phyloP scores from a whole-genome alignment of 2,888 invertebrate genomes.

The Allophyes oxyacanthae region DNA sequence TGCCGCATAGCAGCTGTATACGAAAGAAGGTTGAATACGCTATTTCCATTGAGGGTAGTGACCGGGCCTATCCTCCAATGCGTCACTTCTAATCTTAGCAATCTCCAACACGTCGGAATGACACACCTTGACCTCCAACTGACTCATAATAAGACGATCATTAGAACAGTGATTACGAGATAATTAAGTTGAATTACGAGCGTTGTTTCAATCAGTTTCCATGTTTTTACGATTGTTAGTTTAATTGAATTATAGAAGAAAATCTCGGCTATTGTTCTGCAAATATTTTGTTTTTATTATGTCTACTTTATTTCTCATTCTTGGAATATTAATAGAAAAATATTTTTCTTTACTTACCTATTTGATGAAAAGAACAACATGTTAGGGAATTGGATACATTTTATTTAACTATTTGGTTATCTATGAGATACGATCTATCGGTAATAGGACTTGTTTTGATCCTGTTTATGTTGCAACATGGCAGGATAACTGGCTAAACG shows the following conservation, averaged over 20 bases:
- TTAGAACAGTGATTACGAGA: slow-evolving; percentile 57
- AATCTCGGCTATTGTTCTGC: slow-evolving; percentile 7
- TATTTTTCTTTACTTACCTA: too few species aligned
- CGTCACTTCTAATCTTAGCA: slow-evolving; percentile 83
- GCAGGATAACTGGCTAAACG: slow-evolving; percentile 2
- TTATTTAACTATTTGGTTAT: too few species aligned
- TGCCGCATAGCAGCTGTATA: slow-evolving; percentile 35
- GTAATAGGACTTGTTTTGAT: slow-evolving; percentile 21
- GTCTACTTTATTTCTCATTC: not conserved
- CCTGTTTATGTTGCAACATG: slow-evolving; percentile 11
- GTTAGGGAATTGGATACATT: too few species aligned
- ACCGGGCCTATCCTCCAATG: slow-evolving; percentile 67
- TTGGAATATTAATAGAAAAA: not conserved
- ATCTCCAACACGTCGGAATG: slow-evolving; percentile 62
- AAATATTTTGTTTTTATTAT: not conserved
- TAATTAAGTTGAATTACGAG: slow-evolving; percentile 34
- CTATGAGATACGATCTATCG: not conserved
- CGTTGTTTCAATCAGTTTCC: slow-evolving; percentile 19
- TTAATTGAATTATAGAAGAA: slow-evolving; percentile 19
- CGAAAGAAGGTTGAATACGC: slow-evolving; percentile 31
- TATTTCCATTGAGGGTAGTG: slow-evolving; percentile 64
- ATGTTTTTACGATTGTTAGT: slow-evolving; percentile 25
- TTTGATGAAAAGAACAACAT: too few species aligned
- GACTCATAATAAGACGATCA: slow-evolving; percentile 65
- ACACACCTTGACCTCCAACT: slow-evolving; percentile 75